Evolutionary conservation across 2,113 vertebrate genomes (phyloP).

Genomic region (Axis porcinus): DNA sequence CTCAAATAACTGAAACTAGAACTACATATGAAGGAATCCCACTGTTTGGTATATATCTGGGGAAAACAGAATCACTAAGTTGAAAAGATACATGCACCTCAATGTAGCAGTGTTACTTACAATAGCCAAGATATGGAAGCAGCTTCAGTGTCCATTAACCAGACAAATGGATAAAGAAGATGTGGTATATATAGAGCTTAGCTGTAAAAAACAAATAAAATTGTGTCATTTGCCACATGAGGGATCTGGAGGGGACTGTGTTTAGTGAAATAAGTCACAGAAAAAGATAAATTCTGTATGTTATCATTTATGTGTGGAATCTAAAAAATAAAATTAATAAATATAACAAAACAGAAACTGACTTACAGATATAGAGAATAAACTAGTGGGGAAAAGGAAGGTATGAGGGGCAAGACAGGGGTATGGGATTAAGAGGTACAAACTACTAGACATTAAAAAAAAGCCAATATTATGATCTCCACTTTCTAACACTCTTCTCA

Average conservation of each 20-base stretch:
- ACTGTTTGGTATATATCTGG: not conserved
- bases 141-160: not conserved
- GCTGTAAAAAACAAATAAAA: not conserved
- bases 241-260: not conserved
- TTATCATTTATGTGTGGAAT: not conserved
- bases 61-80: not conserved
- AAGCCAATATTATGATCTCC: not conserved
- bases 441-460: not conserved
- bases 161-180: not conserved
- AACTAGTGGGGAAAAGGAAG: not conserved
- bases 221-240: not conserved
- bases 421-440: not conserved
- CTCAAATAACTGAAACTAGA: not conserved
- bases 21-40: not conserved
- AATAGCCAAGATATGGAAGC: not conserved
- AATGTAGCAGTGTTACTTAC: not conserved
- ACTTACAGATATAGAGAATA: not conserved
- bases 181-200: not conserved
- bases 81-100: not conserved
- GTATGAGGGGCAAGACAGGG: not conserved
- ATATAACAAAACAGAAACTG: not conserved
- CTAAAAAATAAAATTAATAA: not conserved
- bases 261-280: not conserved
- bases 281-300: not conserved
- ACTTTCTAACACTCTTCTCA: not conserved